Evolutionary conservation across 2,113 vertebrate genomes (phyloP), one percentile per base, ranked within the genome.

Genomic region (Pangasianodon hypophthalmus): DNA sequence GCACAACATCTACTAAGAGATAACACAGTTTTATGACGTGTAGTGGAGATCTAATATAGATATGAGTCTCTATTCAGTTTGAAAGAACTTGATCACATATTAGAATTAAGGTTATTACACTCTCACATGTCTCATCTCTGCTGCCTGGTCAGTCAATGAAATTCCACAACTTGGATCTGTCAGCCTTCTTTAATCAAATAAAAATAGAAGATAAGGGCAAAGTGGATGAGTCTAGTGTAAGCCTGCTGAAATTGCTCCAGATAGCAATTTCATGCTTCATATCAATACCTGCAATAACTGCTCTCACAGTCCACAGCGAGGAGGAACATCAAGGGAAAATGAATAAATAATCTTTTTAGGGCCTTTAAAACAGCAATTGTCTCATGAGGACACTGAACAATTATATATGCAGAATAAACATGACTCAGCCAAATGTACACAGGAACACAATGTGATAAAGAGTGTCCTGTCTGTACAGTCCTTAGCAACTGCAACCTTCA

Each of bases 1-100:
- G 14, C 32, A 87, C 44, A 86, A 56, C 52, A 41, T 67, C 32
- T 60, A 24, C 73, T 86, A 64, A 71, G 41, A 58, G 26, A 87
- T 48, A 84, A 67, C 21, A 62, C 54, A 83, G 58, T 16, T 93
- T 94, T 83, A 90, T 89, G 46, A 84, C 54, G 84, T 73, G 26
- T 6, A 86, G 92, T 91, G 52, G 81, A 90, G 92, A 92, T 88
- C 77, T 84, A 26, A 89, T 41, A 58, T 29, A 87, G 88, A 90
- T 75, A 48, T 11, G 37, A n/a, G n/a, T 50, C 37, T 32, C 21
- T 48, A 77, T 84, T 89, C 54, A 46, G 58, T 50, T 14, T 13
- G 52, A 32, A 90, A 87, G 88, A 73, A 80, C 84, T 64, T 71
- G 79, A 71, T 58, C 69, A 50, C 56, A n/a, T 41, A 88, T 58